Base-by-base conservation (phyloP, 2,797 vertebrate species). In the Graptemys geographica region DNA sequence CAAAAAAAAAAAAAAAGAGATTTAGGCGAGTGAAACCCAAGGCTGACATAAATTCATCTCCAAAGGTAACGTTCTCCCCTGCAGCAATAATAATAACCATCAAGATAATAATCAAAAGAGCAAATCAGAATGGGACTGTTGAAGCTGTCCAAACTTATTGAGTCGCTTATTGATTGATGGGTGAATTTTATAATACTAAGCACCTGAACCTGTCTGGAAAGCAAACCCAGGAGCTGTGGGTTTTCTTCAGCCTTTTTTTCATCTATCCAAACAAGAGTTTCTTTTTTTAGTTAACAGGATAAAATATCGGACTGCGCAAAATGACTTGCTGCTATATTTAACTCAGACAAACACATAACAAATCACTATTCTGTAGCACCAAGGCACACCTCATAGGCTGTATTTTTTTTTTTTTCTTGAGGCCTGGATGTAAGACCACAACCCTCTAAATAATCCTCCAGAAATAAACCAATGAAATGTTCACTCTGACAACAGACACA, bases 391-490 rank as follows among this genome's bases (percentile, higher is more conserved):
- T 98, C 98, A 94, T 90, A 97, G 96, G 49, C 93, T 98, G 33
- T 79, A 86, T 96, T 97, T 97, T 95, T 97, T 97, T 95, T 97
- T 94, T 97, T 96, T 98, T 96, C 94, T 96, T 95, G 93, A 97
- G 97, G 97, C 96, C 98, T 98, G 97, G 95, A 97, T 80, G 85
- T 98, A 98, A 98, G 98, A 98, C 98, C 98, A 98, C 98, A 98
- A 97, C 96, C 98, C 98, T 98, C 98, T 98, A 98, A 98, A 98
- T 98, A 98, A 98, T 98, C 98, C 98, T 98, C 97, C 97, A 98
- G 98, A 98, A 98, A 98, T 98, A 98, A 98, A 98, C 98, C 98
- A 98, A 98, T 98, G 98, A 98, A 98, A 98, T 95, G 94, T 97
- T 98, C 97, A 94, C 97, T 97, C 97, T 98, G 96, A 98, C 98